Evolutionary conservation across 2,113 vertebrate genomes (phyloP).

Genomic region (Penelope pileata): DNA sequence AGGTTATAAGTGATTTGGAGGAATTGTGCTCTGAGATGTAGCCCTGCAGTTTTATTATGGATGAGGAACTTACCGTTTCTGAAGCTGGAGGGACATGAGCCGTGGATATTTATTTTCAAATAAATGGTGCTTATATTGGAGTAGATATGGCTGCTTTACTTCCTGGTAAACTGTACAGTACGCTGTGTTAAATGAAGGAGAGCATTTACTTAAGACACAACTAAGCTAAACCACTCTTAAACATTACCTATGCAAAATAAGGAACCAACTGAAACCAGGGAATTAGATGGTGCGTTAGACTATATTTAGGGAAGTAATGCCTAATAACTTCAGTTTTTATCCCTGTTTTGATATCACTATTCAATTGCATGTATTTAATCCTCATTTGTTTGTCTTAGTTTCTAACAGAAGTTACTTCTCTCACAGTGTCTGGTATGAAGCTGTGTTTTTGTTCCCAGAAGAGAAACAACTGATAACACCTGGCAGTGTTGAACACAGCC

Average conservation of each 20-base stretch:
- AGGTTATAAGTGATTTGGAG: background rate
- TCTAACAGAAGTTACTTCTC: too few relatives aligned
- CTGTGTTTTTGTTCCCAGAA: too few relatives aligned
- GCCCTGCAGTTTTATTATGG: background rate
- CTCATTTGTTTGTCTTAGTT: too few relatives aligned
- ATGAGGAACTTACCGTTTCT: background rate
- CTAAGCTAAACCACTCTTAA: background rate
- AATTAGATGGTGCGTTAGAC: background rate
- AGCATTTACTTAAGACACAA: background rate
- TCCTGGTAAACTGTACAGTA: background rate
- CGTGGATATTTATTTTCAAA: background rate
- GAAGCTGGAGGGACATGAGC: background rate
- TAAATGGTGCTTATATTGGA: background rate
- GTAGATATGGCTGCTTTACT: background rate
- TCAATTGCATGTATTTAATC: background rate
- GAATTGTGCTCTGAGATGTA: background rate
- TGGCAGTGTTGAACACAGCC: too few relatives aligned
- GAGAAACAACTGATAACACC: too few relatives aligned
- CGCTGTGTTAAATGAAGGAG: background rate
- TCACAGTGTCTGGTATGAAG: too few relatives aligned
- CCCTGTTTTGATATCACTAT: background rate
- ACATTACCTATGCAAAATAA: background rate
- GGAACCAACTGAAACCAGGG: background rate
- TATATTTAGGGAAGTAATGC: background rate
- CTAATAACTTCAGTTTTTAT: background rate